Percentiles rank a stretch among this genome's conserved stretches.
Evolutionary conservation across 2,888 invertebrate genomes (phyloP).

Genomic region (Electrophaes corylata): DNA sequence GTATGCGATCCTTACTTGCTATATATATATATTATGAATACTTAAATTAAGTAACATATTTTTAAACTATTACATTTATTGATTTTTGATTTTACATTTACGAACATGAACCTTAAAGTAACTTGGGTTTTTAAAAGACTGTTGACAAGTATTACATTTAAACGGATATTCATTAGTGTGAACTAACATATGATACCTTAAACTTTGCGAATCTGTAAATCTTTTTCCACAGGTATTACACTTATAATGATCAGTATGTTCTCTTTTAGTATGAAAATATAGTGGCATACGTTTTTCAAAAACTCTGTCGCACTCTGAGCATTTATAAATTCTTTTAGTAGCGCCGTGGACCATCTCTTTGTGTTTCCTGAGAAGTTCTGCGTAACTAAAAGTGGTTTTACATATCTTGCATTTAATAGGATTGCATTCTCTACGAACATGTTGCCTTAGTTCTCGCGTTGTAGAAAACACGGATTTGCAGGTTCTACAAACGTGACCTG

Average conservation of each 20-base stretch:
- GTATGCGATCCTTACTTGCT: too few relatives aligned
- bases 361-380: constrained; percentile 7
- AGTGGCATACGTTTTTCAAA: constrained; percentile 14
- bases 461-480: constrained; percentile 13
- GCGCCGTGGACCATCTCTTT: constrained; percentile 15
- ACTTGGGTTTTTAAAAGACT: constrained; percentile 1
- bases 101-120: constrained; percentile 2
- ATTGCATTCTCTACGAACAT: constrained; percentile 8
- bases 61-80: neutral
- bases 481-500: constrained; percentile 6
- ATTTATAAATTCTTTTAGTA: constrained; percentile 16
- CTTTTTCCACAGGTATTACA: constrained; percentile 6
- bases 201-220: neutral
- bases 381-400: constrained; percentile 6
- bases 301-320: constrained; percentile 11
- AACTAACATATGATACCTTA: constrained; percentile 5
- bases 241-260: constrained; percentile 17
- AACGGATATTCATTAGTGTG: constrained; percentile 19
- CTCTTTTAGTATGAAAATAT: constrained; percentile 21
- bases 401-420: constrained; percentile 14
- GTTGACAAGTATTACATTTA: constrained; percentile 6
- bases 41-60: too few relatives aligned
- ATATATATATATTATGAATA: too few relatives aligned
- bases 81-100: constrained; percentile 17
- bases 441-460: constrained; percentile 1